phyloP scores from a whole-genome alignment of 2,797 vertebrate genomes.

The Dallia pectoralis region DNA sequence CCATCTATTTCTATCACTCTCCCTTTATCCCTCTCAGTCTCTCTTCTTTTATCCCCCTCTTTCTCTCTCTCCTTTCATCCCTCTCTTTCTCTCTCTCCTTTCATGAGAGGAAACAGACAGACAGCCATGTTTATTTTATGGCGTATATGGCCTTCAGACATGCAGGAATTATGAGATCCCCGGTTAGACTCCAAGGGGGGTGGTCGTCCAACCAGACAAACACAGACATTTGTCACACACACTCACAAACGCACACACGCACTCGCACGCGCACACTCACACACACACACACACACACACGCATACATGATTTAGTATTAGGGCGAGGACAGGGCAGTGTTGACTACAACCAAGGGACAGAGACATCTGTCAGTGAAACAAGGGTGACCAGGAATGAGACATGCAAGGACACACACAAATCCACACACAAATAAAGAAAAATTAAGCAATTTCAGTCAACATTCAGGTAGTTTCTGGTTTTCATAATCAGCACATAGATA shows the following conservation, averaged over 20 bases:
- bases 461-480: slow-evolving; percentile 48
- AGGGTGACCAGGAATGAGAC: slow-evolving; percentile 9
- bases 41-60: slow-evolving; percentile 25
- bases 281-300: too few species aligned
- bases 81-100: slow-evolving; percentile 1
- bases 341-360: slow-evolving; percentile 9
- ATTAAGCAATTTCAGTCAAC: slow-evolving; percentile 51
- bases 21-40: slow-evolving; percentile 30
- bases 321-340: slow-evolving; percentile 29
- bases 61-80: slow-evolving; percentile 57
- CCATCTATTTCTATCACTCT: slow-evolving; percentile 46
- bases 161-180: too few species aligned
- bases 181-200: too few species aligned
- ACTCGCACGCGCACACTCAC: slow-evolving; percentile 20
- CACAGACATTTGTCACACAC: not conserved
- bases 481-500: slow-evolving; percentile 59
- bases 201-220: too few species aligned
- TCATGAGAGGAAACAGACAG: not conserved
- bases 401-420: not conserved
- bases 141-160: too few species aligned
- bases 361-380: slow-evolving; percentile 40
- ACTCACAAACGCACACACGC: slow-evolving; percentile 18
- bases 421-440: slow-evolving; percentile 20
- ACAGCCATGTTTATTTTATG: not conserved
- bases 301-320: too few species aligned